phyloP scores from a whole-genome alignment of 2,888 invertebrate species.

The Tipula vernalis region DNA sequence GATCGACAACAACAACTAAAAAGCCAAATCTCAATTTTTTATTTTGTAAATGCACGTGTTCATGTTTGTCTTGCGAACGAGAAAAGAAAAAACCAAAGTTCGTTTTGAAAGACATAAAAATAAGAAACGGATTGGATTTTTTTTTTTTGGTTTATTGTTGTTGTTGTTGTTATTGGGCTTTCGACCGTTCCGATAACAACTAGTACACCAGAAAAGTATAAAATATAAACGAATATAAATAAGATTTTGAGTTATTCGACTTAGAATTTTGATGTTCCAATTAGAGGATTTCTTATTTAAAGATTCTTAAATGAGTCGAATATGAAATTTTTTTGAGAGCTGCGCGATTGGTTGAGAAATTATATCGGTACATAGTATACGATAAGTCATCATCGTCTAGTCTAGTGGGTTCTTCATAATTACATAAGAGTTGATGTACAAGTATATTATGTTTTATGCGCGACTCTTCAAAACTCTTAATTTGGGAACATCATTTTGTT shows the following conservation, averaged over 20 bases:
- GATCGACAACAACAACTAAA: background rate
- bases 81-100: background rate
- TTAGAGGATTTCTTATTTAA: background rate
- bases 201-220: background rate
- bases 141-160: background rate
- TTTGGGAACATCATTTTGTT: background rate
- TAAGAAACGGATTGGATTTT: background rate
- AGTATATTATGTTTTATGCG: background rate
- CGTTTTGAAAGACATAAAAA: background rate
- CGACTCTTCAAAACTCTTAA: background rate
- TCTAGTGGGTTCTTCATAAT: background rate
- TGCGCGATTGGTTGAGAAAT: background rate
- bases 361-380: background rate
- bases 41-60: background rate
- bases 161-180: background rate
- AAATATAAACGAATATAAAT: background rate
- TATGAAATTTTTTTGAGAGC: background rate
- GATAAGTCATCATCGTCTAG: background rate
- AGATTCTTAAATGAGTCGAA: background rate
- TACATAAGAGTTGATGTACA: background rate
- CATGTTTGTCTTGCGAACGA: background rate
- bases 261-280: background rate
- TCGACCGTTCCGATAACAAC: background rate
- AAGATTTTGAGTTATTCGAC: background rate
- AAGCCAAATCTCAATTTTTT: background rate